These are phyloP conservation scores for Rhyacophila brunnea DNA, from an alignment of 1,140 invertebrate species.

Conservation along the genomic window DNA sequence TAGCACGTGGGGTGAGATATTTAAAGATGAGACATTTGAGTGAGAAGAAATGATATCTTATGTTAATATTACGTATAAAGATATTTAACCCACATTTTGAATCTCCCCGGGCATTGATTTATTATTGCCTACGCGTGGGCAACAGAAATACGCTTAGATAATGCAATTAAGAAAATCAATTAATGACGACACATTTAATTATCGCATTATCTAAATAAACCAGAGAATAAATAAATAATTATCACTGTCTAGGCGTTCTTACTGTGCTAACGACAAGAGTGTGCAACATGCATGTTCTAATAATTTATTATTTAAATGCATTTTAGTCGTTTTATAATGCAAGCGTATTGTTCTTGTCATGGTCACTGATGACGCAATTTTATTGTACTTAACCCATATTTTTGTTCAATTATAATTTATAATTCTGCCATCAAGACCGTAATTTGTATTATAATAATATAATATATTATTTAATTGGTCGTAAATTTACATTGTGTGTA, in stretches of 20 bases:
- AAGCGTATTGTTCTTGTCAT: neutral
- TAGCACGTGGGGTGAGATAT: too few relatives aligned
- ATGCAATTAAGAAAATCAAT: constrained; percentile 12
- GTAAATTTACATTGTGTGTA: too few relatives aligned
- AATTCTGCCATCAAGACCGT: too few relatives aligned
- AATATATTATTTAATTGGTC: too few relatives aligned
- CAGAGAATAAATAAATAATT: neutral
- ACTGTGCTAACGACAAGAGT: neutral
- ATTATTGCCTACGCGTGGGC: neutral
- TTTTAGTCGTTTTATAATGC: neutral
- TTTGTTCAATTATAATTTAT: neutral
- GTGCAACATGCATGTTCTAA: neutral
- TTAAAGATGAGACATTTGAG: too few relatives aligned
- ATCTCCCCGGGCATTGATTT: too few relatives aligned
- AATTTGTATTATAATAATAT: too few relatives aligned
- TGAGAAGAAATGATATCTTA: too few relatives aligned
- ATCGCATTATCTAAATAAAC: neutral
- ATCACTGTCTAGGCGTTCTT: neutral
- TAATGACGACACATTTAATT: neutral
- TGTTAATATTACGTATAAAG: too few relatives aligned
- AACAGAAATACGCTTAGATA: neutral
- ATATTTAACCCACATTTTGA: neutral
- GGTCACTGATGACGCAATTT: neutral
- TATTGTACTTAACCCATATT: neutral
- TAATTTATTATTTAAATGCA: neutral